These are phyloP conservation scores for Sminthopsis crassicaudata DNA, from an alignment of 2,113 vertebrate genomes.

Conservation along the genomic window DNA sequence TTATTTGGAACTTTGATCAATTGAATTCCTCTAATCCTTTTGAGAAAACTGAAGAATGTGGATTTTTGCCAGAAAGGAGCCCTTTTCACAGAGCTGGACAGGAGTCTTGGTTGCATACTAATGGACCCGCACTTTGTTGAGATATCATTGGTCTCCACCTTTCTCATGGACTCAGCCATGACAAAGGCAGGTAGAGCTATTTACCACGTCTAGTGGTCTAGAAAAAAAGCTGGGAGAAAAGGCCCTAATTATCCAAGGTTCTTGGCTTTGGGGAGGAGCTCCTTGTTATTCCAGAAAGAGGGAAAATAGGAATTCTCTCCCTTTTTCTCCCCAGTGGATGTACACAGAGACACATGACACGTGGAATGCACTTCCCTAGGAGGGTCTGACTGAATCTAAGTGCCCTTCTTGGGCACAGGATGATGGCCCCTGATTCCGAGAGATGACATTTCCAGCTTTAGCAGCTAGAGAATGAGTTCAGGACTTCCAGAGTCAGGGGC, in stretches of 20 bases:
- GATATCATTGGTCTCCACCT: not conserved
- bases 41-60: not conserved
- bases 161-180: not conserved
- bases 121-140: not conserved
- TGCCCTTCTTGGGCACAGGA: too few species aligned
- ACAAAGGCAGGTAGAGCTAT: not conserved
- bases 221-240: not conserved
- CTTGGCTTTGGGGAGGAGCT: not conserved
- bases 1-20: not conserved
- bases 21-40: not conserved
- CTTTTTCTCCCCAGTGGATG: too few species aligned
- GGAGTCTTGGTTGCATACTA: not conserved
- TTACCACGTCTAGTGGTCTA: not conserved
- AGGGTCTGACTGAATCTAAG: too few species aligned
- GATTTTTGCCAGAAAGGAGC: not conserved
- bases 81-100: not conserved
- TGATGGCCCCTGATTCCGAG: too few species aligned
- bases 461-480: too few species aligned
- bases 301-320: not conserved
- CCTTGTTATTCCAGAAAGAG: not conserved
- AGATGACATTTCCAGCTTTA: too few species aligned
- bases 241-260: not conserved
- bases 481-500: too few species aligned
- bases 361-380: too few species aligned
- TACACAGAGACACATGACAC: too few species aligned